Evolutionary conservation across 2,888 invertebrate species (phyloP), one percentile per base, ranked within the genome.

Genomic region (Luffia ferchaultella): DNA sequence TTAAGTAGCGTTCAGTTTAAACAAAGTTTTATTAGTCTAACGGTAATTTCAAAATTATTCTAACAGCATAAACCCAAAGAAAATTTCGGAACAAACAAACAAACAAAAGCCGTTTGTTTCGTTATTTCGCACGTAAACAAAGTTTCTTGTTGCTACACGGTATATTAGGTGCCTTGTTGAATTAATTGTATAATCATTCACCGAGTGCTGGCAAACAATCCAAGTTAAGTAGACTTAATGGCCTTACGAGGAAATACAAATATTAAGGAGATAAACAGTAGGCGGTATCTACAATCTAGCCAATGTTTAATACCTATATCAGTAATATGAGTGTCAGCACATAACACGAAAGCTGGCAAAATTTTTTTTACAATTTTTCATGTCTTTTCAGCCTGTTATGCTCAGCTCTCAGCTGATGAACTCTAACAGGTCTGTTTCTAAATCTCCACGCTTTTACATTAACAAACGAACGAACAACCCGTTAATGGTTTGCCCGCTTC

Each of bases 141-240:
- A 70, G 62, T 72, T 73, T 56, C 59, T 53, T 59, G 64, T 30
- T 30, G 30, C 12, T 30, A 30, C 30, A 30, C 30, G 30, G 60
- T 63, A 68, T 64, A 72, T 69, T 64, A 65, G 68, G 68, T 67
- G 70, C 73, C 72, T 71, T 68, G 69, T 70, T 72, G 68, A 71
- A 74, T 74, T 75, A 73, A 76, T 76, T 73, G 68, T 69, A 65
- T 69, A 74, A 76, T 76, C 72, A 68, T 65, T 73, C 70, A 70
- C 68, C 65, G 57, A 58, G 48, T 48, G 41, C 48, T 48, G 16
- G 18, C 40, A 16, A 42, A 40, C 41, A 48, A 48, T 41, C 41
- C 41, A 41, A 48, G 48, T 17, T 17, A 45, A 45, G 15, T 15
- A 15, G 18, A 44, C 18, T 45, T 51, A 50, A 49, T 48, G 49